Evolutionary conservation across 2,888 invertebrate species (phyloP), one percentile per base, ranked within the genome.

Genomic region (Cotesia congregata): DNA sequence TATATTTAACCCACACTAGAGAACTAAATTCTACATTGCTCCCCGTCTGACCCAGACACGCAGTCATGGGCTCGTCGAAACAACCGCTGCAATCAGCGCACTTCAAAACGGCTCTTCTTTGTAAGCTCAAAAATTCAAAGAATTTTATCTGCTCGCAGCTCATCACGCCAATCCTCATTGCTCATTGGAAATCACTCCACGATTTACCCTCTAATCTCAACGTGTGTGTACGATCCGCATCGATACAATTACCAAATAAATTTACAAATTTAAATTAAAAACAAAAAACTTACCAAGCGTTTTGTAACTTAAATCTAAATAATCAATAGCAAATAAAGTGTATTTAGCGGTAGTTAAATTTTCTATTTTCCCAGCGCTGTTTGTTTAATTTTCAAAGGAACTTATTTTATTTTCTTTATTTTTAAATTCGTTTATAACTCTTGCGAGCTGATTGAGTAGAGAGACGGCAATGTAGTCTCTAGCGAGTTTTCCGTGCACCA

Each of bases 401-500:
- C 30, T 65, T 65, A 50, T 50, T 50, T 50, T 50, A 50, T 50
- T 50, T 50, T 12, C 4, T 77, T 76, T 59, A 74, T 73, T 72
- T 20, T n/a, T 38, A 12, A 50, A 6, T 65, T 65, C 62, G 72
- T 77, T 78, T 75, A 77, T 40, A 77, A 75, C 75, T 71, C 61
- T 79, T 76, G 68, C 78, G 77, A 67, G 67, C 9, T 62, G 41
- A 65, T 76, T 75, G 40, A 30, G 30, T 30, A 30, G 30, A 74
- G 76, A 72, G 67, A 67, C 59, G 12, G n/a, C 17, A 9, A 30
- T 17, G 30, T 60, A 64, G 59, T 15, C 17, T 40, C 20, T 64
- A n/a, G 7, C 17, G 84, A 87, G 85, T 88, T 88, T 30, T 30
- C 30, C 30, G 30, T 87, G 86, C 84, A 83, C 86, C 84, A 88